A percentile compares a stretch with the other conserved stretches of the same genome.
Evolutionary conservation across 2,888 invertebrate species (phyloP).

Genomic region (Sycophila texana): DNA sequence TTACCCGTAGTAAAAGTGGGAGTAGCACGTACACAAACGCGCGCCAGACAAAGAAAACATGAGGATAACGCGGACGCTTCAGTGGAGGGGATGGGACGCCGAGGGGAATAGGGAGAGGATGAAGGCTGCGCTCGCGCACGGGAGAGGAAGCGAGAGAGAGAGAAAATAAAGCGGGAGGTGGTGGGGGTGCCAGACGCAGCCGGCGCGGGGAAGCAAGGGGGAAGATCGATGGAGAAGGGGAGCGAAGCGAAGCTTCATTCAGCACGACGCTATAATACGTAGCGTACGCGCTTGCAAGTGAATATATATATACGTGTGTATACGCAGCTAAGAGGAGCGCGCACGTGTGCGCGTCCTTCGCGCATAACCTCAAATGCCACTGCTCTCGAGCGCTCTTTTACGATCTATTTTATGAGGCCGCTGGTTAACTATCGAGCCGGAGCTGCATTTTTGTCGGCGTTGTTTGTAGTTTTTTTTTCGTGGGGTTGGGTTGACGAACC

Average conservation of each 20-base stretch:
- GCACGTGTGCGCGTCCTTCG: background rate
- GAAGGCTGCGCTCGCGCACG: background rate
- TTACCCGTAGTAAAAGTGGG: conserved; percentile 64
- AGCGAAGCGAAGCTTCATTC: conserved; percentile 59
- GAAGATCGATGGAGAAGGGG: conserved; percentile 10
- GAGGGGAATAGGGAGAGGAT: background rate
- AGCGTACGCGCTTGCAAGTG: conserved; percentile 19
- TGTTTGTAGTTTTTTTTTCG: too few relatives aligned
- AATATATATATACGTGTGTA: conserved; percentile 15
- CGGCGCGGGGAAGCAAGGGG: background rate
- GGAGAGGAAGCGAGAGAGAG: conserved; percentile 53
- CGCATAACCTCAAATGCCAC: conserved; percentile 4
- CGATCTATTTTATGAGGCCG: too few relatives aligned
- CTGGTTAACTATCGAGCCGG: too few relatives aligned
- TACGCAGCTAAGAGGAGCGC: background rate
- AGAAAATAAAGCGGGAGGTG: conserved; percentile 43
- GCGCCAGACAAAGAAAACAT: conserved; percentile 63
- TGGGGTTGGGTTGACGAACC: too few relatives aligned
- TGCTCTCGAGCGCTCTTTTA: too few relatives aligned
- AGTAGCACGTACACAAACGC: conserved; percentile 76
- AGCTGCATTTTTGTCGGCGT: too few relatives aligned
- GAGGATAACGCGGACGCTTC: background rate
- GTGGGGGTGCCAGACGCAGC: background rate
- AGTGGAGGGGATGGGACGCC: background rate
- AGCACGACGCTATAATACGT: conserved; percentile 58